Evolutionary conservation across 2,888 invertebrate species (phyloP).

Genomic region (Pediacus dermestoides): DNA sequence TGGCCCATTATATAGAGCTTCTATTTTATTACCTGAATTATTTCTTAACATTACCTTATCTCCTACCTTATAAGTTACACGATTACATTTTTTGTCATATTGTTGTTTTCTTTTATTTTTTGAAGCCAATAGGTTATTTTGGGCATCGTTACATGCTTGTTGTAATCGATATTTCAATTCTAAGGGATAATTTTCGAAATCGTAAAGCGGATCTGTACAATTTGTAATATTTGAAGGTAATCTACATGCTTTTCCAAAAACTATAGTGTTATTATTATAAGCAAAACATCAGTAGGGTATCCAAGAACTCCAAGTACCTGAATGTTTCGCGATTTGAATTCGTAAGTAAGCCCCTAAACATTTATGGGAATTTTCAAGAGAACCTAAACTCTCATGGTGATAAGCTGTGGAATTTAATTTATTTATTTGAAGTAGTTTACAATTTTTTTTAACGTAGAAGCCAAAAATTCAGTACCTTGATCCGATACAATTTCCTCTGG

Average conservation of each 20-base stretch:
- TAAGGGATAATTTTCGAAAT: conserved; percentile 21
- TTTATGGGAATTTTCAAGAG: conserved; percentile 20
- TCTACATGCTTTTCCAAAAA: conserved; percentile 20
- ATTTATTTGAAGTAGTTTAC: conserved; percentile 20
- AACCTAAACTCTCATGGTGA: conserved; percentile 18
- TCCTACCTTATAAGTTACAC: conserved; percentile 5
- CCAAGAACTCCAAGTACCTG: conserved; percentile 12
- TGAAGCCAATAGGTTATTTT: conserved; percentile 14
- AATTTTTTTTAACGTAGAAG: no score
- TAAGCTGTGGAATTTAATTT: conserved; percentile 20
- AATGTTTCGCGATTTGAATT: conserved; percentile 9
- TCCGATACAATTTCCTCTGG: conserved; percentile 20
- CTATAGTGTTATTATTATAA: conserved; percentile 19
- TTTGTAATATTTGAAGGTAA: conserved; percentile 16
- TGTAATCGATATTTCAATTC: conserved; percentile 25
- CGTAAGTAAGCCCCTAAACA: conserved; percentile 8
- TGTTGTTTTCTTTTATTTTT: conserved; percentile 10
- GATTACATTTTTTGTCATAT: neutral
- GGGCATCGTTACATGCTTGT: conserved; percentile 16
- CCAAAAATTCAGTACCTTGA: conserved; percentile 22
- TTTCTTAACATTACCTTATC: conserved; percentile 3
- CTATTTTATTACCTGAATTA: conserved; percentile 3
- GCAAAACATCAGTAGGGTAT: conserved; percentile 13
- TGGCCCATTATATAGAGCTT: conserved; percentile 1
- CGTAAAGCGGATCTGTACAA: conserved; percentile 18